Evolutionary conservation across 1,140 invertebrate species (phyloP).

Genomic region (Platyscapa corneri): DNA sequence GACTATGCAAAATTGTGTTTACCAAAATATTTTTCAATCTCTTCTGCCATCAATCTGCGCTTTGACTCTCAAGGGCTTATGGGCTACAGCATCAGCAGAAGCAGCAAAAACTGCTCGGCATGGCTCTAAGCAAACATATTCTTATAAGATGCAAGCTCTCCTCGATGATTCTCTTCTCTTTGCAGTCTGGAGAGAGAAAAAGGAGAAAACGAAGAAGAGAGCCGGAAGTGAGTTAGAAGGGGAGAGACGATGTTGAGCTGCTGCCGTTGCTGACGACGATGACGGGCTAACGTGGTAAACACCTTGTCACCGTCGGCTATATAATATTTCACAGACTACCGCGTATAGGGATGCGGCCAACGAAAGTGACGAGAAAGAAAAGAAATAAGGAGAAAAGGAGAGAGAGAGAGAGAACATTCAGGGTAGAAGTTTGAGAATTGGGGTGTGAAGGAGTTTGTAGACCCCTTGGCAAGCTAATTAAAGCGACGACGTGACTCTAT

Average conservation of each 20-base stretch:
- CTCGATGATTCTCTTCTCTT: conserved; percentile 50
- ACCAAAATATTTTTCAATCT: conserved; percentile 49
- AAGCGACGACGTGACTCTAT: conserved; percentile 50
- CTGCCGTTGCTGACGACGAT: neutral
- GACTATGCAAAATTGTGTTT: conserved; percentile 43
- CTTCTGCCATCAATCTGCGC: conserved; percentile 39
- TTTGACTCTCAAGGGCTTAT: conserved; percentile 7
- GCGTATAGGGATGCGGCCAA: conserved; percentile 25
- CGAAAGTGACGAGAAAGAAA: conserved; percentile 31
- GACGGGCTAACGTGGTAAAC: conserved; percentile 51
- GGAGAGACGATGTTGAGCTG: neutral
- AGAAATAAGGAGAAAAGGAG: neutral
- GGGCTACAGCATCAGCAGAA: neutral
- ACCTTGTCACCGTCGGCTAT: conserved; percentile 50
- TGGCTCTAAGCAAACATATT: conserved; percentile 38
- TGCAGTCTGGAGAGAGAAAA: neutral
- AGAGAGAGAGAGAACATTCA: neutral
- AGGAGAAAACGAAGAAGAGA: neutral
- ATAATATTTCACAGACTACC: conserved; percentile 50
- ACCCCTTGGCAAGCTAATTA: conserved; percentile 47
- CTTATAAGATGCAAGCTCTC: conserved; percentile 18
- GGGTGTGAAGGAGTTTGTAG: conserved; percentile 20
- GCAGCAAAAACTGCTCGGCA: neutral
- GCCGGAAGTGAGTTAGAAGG: neutral
- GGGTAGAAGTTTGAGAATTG: conserved; percentile 20